Percentiles rank a stretch among this genome's conserved stretches.
Conservation (phyloP, 2,797 vertebrate genomes). For the Ataeniobius toweri region DNA sequence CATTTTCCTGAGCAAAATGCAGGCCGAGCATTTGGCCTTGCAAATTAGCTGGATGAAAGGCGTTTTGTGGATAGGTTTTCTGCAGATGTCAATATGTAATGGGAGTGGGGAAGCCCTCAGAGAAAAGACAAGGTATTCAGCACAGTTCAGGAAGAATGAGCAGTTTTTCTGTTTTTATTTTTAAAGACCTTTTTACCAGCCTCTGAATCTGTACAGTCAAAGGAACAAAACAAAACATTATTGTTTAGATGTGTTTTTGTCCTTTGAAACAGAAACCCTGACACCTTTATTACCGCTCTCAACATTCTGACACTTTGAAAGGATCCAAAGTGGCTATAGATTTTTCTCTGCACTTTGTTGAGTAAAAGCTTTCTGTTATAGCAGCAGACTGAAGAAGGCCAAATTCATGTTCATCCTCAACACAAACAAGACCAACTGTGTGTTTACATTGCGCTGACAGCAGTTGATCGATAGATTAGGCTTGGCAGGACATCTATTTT, state of each 20-base stretch:
- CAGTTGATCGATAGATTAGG: conserved; percentile 16
- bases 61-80: neutral
- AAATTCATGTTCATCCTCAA: neutral
- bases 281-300: neutral
- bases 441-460: conserved; percentile 31
- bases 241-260: neutral
- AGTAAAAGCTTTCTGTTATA: no score
- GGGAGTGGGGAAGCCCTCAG: neutral
- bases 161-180: neutral
- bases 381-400: neutral
- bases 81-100: no score
- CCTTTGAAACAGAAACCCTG: neutral
- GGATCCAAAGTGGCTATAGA: neutral
- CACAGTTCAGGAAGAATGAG: neutral
- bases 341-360: neutral
- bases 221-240: neutral
- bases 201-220: neutral
- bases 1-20: no score
- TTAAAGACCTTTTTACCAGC: neutral
- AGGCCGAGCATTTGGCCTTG: neutral
- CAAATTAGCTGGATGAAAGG: neutral
- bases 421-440: neutral
- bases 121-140: neutral
- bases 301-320: neutral
- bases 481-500: neutral